Evolutionary conservation across 2,888 invertebrate genomes (phyloP), one percentile per base, ranked within the genome.

Genomic region (Caenorhabditis doughertyi): DNA sequence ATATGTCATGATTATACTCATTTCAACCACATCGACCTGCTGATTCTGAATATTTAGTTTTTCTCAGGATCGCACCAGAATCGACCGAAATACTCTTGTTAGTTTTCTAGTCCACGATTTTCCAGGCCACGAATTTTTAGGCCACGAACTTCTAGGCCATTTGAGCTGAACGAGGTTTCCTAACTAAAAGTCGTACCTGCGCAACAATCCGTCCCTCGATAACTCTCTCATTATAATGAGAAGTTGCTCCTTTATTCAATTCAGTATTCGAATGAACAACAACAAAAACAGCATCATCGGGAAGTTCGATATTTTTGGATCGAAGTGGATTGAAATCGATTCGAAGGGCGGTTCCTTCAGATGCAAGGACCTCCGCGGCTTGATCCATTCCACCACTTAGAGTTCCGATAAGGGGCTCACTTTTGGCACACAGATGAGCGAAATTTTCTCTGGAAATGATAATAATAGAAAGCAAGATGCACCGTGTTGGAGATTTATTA

Each of bases 361-460:
- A 58, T 27, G 84, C 80, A 5, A 87, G 65, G 13, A 97, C 96
- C 67, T 96, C 97, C 90, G 98, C 97, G 0, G 99, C 98, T 93
- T 99, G 99, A 93, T 99, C 99, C 99, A 99, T 99, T 82, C 99
- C 99, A 49, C 99, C 99, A 27, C 99, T 98, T 93, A 97, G 95
- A 0, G 98, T 98, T 25, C 99, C 99, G 88, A 99, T 97, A 90
- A 96, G 96, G 85, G 95, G 94, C 93, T 99, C 99, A 92, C 96
- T 95, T 85, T 94, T 94, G 0, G 98, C 97, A 92, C 98, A 96
- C 84, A 97, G 92, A 58, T 95, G 94, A 18, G 98, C 97, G 87
- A 98, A 93, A n/a, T 81, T 65, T 49, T 77, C 73, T 56, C 86
- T 87, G 49, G 25, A 84, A 53, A 60, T 29, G 2, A n/a, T 2